Evolutionary conservation across 2,797 vertebrate genomes (phyloP).

Genomic region (Chelon labrosus): DNA sequence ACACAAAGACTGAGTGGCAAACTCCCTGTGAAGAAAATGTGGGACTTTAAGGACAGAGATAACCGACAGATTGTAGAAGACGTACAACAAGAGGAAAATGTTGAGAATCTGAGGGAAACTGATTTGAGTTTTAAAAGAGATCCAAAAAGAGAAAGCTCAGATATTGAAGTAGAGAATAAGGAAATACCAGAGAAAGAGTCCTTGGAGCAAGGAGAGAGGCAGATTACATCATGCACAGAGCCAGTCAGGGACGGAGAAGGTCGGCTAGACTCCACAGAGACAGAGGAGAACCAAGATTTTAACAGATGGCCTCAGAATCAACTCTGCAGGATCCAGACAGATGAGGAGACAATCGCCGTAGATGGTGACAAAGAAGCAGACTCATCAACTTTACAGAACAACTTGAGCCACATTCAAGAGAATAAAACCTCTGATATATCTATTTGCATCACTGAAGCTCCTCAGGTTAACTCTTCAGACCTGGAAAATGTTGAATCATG

Average conservation of each 20-base stretch:
- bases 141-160: constrained; percentile 22
- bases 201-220: constrained; percentile 36
- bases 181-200: constrained; percentile 80
- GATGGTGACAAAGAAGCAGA: constrained; percentile 27
- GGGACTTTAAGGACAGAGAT: constrained; percentile 38
- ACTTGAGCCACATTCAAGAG: constrained; percentile 41
- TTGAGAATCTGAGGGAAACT: constrained; percentile 74
- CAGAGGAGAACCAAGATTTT: constrained; percentile 82
- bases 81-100: constrained; percentile 84
- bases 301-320: constrained; percentile 75
- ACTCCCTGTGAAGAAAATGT: constrained; percentile 32
- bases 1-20: constrained; percentile 54
- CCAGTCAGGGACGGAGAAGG: constrained; percentile 22
- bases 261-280: constrained; percentile 52
- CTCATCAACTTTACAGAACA: constrained; percentile 38
- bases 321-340: constrained; percentile 40
- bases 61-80: constrained; percentile 39
- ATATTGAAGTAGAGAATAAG: constrained; percentile 80
- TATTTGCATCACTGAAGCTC: constrained; percentile 57
- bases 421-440: constrained; percentile 50
- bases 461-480: constrained; percentile 45
- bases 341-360: constrained; percentile 40
- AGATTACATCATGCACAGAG: constrained; percentile 39
- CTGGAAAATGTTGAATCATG: constrained; percentile 60
- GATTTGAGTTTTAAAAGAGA: constrained; percentile 36